Conservation (phyloP, 2,113 vertebrate species). For the Pongo pygmaeus region DNA sequence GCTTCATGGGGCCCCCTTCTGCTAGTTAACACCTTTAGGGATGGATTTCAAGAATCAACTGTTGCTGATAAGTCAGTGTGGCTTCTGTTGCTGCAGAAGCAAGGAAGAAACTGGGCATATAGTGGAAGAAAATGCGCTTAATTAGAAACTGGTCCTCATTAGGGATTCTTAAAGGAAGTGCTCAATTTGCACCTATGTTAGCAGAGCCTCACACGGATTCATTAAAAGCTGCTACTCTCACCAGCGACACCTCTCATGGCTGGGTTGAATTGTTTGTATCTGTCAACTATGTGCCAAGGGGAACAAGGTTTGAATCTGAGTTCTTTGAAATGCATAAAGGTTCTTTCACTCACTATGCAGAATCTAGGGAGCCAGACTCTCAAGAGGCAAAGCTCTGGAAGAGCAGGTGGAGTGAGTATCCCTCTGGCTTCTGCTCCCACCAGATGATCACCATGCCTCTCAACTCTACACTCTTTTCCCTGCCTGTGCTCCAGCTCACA, state of each 20-base stretch:
- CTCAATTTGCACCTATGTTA: conserved; percentile 10
- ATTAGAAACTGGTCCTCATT: neutral
- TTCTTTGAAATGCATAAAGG: neutral
- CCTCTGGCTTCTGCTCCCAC: neutral
- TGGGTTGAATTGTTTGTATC: neutral
- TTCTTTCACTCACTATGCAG: neutral
- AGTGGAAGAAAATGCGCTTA: neutral
- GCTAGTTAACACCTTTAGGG: neutral
- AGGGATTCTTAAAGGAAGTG: neutral
- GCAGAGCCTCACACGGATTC: neutral
- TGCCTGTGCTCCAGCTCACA: neutral
- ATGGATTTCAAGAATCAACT: neutral
- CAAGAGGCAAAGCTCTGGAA: neutral
- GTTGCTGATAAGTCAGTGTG: neutral
- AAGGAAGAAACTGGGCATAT: fast-evolving
- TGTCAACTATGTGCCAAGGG: neutral
- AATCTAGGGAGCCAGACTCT: neutral
- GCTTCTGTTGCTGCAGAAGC: neutral
- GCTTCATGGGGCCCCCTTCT: neutral
- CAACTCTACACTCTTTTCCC: neutral
- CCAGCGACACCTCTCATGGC: neutral
- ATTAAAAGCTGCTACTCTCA: conserved; percentile 40
- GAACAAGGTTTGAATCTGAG: neutral
- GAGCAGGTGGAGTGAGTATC: neutral
- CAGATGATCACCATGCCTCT: neutral